Evolutionary conservation across 1,140 invertebrate species (phyloP).

Genomic region (Bombus balteatus): DNA sequence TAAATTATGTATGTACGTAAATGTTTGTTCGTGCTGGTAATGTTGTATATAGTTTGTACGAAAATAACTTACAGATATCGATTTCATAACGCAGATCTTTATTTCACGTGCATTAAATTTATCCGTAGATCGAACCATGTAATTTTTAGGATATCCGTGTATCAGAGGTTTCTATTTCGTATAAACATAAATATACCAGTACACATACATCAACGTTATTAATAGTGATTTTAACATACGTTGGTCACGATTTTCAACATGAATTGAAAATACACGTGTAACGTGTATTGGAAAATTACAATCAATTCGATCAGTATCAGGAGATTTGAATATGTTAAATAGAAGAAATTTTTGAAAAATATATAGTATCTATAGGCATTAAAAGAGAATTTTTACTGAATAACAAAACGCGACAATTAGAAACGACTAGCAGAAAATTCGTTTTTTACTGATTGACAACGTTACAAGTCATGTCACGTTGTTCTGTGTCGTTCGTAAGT

Average conservation of each 20-base stretch:
- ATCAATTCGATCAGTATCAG: too few species aligned
- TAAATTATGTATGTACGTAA: neutral
- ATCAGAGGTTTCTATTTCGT: neutral
- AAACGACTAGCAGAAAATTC: neutral
- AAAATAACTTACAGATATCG: neutral
- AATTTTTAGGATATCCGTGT: neutral
- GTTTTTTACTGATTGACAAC: neutral
- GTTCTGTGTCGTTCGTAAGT: neutral
- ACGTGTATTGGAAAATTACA: neutral
- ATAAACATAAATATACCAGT: neutral
- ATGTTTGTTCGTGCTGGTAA: neutral
- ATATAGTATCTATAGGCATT: too few species aligned
- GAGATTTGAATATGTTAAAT: too few species aligned
- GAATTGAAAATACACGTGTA: neutral
- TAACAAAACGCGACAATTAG: neutral
- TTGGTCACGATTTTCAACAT: neutral
- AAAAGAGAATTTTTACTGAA: neutral
- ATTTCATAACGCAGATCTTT: neutral
- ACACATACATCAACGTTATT: neutral
- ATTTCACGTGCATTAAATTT: neutral
- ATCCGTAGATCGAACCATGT: neutral
- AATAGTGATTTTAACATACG: neutral
- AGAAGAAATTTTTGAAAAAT: too few species aligned
- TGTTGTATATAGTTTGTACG: neutral
- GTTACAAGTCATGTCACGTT: neutral